Percentiles rank a stretch among this genome's conserved stretches.
Evolutionary conservation across 2,888 invertebrate genomes (phyloP).

Genomic region (Ceriagrion tenellum): DNA sequence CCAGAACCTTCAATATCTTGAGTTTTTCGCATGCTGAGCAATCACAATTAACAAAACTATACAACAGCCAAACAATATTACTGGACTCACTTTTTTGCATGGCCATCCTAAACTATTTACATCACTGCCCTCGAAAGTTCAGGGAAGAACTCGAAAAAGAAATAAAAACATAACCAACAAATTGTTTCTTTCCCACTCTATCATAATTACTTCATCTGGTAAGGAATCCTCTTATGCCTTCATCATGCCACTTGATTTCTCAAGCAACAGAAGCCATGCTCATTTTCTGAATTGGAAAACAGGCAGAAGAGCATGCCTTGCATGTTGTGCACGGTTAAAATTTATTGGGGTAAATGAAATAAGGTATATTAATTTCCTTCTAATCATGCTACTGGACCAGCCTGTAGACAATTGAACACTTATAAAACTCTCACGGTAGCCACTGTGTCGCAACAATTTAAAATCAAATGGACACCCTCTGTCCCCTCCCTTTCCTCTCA

Average conservation of each 20-base stretch:
- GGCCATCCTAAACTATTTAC: constrained; percentile 47
- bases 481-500: constrained; percentile 43
- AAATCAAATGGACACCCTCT: constrained; percentile 38
- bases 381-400: constrained; percentile 64
- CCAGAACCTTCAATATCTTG: constrained; percentile 13
- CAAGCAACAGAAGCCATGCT: constrained; percentile 16
- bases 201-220: not conserved
- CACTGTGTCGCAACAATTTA: constrained; percentile 49
- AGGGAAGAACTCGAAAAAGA: constrained; percentile 35
- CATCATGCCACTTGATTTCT: constrained; percentile 48
- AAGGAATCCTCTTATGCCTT: constrained; percentile 34
- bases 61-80: constrained; percentile 48
- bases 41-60: constrained; percentile 65
- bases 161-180: constrained; percentile 35
- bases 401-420: constrained; percentile 68
- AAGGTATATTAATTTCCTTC: constrained; percentile 44
- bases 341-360: constrained; percentile 25
- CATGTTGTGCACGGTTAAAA: constrained; percentile 15
- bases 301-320: constrained; percentile 48
- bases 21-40: constrained; percentile 43
- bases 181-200: not conserved
- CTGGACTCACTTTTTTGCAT: constrained; percentile 40
- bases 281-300: not conserved
- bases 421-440: constrained; percentile 38
- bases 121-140: constrained; percentile 38